phyloP scores from a whole-genome alignment of 1,140 invertebrate species.

The Ceratosolen solmsi region DNA sequence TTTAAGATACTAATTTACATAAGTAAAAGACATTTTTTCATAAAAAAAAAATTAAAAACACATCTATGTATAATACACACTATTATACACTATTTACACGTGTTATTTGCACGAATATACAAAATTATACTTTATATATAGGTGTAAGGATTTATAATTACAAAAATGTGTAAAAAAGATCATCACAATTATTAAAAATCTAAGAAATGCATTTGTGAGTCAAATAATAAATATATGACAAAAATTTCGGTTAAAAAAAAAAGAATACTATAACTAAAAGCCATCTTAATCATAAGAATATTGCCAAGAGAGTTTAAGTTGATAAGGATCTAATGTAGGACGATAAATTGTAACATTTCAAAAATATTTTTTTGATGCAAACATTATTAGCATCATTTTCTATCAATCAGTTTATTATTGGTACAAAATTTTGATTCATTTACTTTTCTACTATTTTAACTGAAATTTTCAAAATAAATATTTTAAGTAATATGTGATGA shows the following conservation, averaged over 20 bases:
- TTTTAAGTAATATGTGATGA: too few relatives aligned
- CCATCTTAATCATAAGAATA: not conserved
- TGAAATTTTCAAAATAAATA: too few relatives aligned
- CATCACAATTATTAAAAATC: conserved; percentile 32
- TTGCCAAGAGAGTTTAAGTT: not conserved
- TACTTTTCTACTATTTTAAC: too few relatives aligned
- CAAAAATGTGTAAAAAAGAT: conserved; percentile 8
- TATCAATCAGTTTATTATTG: too few relatives aligned
- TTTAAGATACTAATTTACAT: too few relatives aligned
- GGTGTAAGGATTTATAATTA: conserved; percentile 15
- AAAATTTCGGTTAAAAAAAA: not conserved
- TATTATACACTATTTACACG: not conserved
- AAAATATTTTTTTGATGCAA: too few relatives aligned
- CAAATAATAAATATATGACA: not conserved
- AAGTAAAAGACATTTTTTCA: not conserved
- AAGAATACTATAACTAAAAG: not conserved
- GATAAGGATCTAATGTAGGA: too few relatives aligned
- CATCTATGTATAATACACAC: conserved; percentile 3
- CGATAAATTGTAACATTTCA: too few relatives aligned
- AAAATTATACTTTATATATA: not conserved
- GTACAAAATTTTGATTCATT: too few relatives aligned
- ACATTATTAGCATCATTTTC: too few relatives aligned
- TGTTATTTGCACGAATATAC: not conserved
- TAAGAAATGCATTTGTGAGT: conserved; percentile 4
- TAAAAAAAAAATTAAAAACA: not conserved